Evolutionary conservation across 2,888 invertebrate genomes (phyloP), one percentile per base, ranked within the genome.

Genomic region (Hemistola chrysoprasaria): DNA sequence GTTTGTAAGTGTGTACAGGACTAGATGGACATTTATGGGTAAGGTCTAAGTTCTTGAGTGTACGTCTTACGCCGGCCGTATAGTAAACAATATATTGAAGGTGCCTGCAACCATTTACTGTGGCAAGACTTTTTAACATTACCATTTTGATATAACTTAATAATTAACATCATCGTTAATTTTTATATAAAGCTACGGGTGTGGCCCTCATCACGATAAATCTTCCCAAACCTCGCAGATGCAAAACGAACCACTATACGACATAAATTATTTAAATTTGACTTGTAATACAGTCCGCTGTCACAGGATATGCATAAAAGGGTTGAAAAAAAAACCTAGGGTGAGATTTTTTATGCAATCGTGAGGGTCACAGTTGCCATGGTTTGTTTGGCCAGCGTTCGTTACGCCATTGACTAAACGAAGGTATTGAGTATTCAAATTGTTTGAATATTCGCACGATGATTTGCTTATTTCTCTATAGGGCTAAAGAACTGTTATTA

Each of bases 191-290:
- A 20, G 10, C 8, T 32, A 32, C 24, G 43, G 38, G 38, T 39
- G 34, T 30, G 20, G 32, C 43, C 43, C 43, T 34, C 34, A 44
- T 44, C 8, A 20, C 25, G 27, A 39, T 48, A 48, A 51, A 48
- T 48, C 48, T 48, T 59, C 52, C 36, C 20, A 37, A 53, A 59
- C 40, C 52, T 53, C 56, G 75, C 87, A 87, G 85, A 86, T 86
- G 81, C 79, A 71, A 70, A 78, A 75, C 40, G 76, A 74, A 62
- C 72, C 63, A 68, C 61, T 46, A 49, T 53, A 62, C 62, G 65
- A 75, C 81, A 87, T 88, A 86, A 88, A 87, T 88, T 85, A 88
- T 86, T 87, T 80, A 86, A 88, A 87, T 88, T 73, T 86, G 84
- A 85, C 83, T 86, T 78, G 87, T 87, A 86, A 88, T 71, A 76